phyloP scores from a whole-genome alignment of 23 tunicate genomes.

The Halocynthia aurantium region DNA sequence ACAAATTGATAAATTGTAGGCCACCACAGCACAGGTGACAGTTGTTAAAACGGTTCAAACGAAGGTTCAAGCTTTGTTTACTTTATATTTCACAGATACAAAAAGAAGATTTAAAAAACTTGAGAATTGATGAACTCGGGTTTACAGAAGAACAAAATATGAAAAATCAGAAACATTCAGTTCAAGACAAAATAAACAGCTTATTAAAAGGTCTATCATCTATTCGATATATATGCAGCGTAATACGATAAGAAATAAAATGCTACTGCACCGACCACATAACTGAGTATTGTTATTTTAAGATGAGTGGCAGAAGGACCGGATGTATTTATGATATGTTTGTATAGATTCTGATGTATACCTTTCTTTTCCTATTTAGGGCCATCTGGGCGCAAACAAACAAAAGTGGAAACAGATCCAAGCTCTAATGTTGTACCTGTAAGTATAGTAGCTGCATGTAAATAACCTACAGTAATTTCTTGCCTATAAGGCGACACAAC shows the following conservation, averaged over 20 bases:
- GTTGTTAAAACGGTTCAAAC: neutral
- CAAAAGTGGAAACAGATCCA: no score
- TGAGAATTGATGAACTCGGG: constrained; percentile 19
- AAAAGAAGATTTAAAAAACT: constrained; percentile 26
- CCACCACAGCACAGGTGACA: neutral
- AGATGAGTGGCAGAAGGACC: no score
- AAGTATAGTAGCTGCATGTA: no score
- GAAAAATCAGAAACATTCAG: constrained; percentile 9
- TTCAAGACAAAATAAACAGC: constrained; percentile 4
- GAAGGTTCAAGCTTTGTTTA: neutral
- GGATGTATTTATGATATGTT: no score
- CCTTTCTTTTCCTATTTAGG: no score
- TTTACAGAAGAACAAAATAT: constrained; percentile 7
- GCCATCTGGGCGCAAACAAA: no score
- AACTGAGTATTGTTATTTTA: no score
- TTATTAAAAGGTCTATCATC: neutral
- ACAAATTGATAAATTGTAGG: neutral
- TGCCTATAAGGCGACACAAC: no score
- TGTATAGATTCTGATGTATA: no score
- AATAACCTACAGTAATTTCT: no score
- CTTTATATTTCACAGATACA: constrained; percentile 10
- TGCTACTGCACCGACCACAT: no score
- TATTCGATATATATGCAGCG: neutral
- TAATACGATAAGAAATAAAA: neutral
- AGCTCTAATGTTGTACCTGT: no score